Conservation (phyloP, 1,140 invertebrate genomes). For the Lepidostoma basale region DNA sequence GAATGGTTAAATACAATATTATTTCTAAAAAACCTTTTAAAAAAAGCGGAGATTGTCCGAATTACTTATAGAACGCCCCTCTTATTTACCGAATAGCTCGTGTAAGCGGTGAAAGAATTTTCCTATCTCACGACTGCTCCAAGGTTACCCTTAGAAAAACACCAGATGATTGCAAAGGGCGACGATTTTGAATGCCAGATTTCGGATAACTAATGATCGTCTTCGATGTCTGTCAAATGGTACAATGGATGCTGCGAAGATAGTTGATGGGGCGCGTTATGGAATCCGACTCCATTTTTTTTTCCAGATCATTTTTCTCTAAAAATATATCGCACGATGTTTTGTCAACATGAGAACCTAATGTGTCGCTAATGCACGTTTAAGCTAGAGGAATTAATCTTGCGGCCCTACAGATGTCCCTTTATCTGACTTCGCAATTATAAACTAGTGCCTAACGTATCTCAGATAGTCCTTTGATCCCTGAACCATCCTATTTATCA, state of each 20-base stretch:
- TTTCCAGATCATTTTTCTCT: conserved; percentile 20
- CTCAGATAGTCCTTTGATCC: too few species aligned
- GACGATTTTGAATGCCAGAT: conserved; percentile 34
- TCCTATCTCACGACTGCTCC: conserved; percentile 36
- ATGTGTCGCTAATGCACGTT: conserved; percentile 24
- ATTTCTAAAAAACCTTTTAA: conserved; percentile 7
- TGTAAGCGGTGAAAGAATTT: conserved; percentile 35
- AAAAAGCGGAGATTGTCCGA: background rate
- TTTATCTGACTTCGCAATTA: too few species aligned
- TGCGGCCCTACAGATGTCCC: too few species aligned
- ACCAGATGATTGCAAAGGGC: conserved; percentile 22
- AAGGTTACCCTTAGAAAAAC: conserved; percentile 15
- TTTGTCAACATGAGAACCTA: conserved; percentile 44
- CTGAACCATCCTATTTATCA: too few species aligned
- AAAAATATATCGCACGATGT: conserved; percentile 30
- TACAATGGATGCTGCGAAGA: conserved; percentile 33
- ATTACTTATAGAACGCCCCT: conserved; percentile 1
- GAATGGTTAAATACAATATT: too few species aligned
- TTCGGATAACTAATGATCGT: conserved; percentile 42
- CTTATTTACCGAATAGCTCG: conserved; percentile 1
- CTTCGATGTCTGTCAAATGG: conserved; percentile 45
- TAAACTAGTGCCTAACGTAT: too few species aligned
- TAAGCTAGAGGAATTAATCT: too few species aligned
- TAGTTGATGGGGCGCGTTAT: conserved; percentile 31
- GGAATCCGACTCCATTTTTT: background rate